Base-by-base conservation (phyloP, 2,888 invertebrate genomes). In the Itoplectis maculator region DNA sequence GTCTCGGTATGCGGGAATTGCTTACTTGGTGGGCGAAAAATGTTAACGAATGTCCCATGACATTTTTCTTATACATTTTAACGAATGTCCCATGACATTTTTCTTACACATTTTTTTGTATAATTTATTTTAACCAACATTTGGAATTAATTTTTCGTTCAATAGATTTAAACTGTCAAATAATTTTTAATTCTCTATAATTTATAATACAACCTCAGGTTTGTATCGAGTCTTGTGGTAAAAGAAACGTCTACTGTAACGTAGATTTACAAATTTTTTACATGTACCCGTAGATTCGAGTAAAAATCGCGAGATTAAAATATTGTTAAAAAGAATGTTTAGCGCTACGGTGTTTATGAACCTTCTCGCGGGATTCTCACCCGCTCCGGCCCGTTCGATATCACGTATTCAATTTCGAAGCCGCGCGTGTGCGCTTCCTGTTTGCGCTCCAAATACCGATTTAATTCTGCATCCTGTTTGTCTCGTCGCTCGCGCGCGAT, bases 401-500 rank as follows among this genome's bases (percentile, higher is more conserved):
- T 85, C 86, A 82, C 83, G 85, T 82, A 86, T 88, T 88, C 90
- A 88, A 90, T 89, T 89, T 87, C 84, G 84, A 84, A 86, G 81
- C 84, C 83, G 78, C 86, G 85, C 85, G 70, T 82, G 82, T 72
- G 86, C 82, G 84, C 77, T 87, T 86, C 81, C 86, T 88, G 88
- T 89, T 89, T 90, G 85, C 86, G 78, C 80, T 85, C 79, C 87
- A 87, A 90, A 89, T 87, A 88, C 87, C 82, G 88, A 89, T 89
- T 89, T 87, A 88, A 90, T 89, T 89, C 85, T 86, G 84, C 86
- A 85, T 88, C 87, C 86, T 89, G 87, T 89, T 89, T 89, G 87
- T 85, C 73, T 61, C 84, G 84, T 78, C 75, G 88, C n/a, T n/a
- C 80, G 85, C 42, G 49, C 56, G 66, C 73, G 37, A 61, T 61